Percentiles rank a stretch among this genome's conserved stretches.
phyloP scores from a whole-genome alignment of 2,113 vertebrate species.

The Baryphthengus martii region DNA sequence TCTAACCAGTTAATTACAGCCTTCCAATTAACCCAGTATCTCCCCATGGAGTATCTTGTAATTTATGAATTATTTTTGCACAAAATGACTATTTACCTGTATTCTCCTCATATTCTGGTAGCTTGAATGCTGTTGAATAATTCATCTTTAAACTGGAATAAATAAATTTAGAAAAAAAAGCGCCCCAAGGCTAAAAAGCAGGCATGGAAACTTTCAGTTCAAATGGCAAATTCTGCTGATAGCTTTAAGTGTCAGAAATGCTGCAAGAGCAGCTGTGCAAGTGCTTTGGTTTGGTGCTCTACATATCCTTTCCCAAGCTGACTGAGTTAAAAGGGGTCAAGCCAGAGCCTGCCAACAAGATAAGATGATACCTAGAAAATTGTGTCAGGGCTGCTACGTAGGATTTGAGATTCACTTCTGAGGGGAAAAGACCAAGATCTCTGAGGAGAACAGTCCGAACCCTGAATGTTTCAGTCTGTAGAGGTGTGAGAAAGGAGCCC shows the following conservation, averaged over 20 bases:
- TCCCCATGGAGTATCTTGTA: neutral
- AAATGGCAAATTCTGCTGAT: neutral
- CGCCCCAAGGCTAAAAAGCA: neutral
- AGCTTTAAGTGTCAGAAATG: neutral
- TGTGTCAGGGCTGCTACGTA: neutral
- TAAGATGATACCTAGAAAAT: neutral
- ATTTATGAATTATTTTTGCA: neutral
- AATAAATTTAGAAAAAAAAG: neutral
- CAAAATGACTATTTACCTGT: neutral
- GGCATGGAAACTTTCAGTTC: neutral
- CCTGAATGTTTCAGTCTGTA: neutral
- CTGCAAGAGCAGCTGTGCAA: neutral
- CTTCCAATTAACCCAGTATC: neutral
- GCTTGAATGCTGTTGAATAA: neutral
- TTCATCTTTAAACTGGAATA: neutral
- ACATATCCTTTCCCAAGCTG: neutral
- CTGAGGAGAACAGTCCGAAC: neutral
- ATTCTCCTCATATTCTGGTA: neutral
- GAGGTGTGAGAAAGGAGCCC: neutral
- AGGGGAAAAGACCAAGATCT: neutral
- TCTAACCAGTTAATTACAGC: neutral
- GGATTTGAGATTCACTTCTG: neutral
- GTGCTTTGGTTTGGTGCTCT: neutral
- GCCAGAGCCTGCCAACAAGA: neutral
- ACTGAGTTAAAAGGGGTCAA: conserved; percentile 6